Conservation (phyloP, 2,888 invertebrate genomes). For the Seira sanloemensis region DNA sequence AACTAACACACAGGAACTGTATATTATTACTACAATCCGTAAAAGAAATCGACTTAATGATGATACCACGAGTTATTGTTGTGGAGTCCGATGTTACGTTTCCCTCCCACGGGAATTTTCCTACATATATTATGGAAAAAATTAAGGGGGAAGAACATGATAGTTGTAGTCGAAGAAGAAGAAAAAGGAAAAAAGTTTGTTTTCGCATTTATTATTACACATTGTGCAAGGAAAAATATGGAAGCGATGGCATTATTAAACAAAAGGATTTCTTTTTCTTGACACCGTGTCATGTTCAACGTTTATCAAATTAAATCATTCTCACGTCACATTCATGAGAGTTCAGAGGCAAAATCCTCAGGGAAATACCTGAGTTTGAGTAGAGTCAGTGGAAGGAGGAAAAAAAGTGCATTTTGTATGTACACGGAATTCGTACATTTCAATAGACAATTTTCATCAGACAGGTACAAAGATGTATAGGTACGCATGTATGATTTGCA, state of each 20-base stretch:
- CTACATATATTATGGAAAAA: slow-evolving; percentile 56
- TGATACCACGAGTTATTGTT: slow-evolving; percentile 44
- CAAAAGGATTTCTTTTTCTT: neutral
- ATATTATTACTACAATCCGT: slow-evolving; percentile 36
- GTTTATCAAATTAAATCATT: neutral
- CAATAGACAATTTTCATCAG: too few species aligned
- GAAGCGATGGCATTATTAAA: neutral
- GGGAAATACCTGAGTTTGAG: neutral
- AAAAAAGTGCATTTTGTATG: neutral
- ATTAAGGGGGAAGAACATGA: neutral
- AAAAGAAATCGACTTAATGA: slow-evolving; percentile 55
- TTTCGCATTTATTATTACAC: neutral
- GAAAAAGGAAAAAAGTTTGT: slow-evolving; percentile 16
- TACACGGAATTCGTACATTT: too few species aligned
- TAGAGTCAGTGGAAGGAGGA: neutral
- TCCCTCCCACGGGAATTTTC: slow-evolving; percentile 61
- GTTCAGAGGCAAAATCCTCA: neutral
- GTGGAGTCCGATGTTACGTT: slow-evolving; percentile 52
- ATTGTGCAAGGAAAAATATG: slow-evolving; percentile 8
- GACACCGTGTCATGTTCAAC: slow-evolving; percentile 11
- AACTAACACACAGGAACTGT: slow-evolving; percentile 44
- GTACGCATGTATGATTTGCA: too few species aligned
- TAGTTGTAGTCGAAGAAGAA: too few species aligned
- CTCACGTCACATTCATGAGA: neutral
- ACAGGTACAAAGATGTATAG: too few species aligned